Percentiles rank a stretch among this genome's conserved stretches.
phyloP scores from a whole-genome alignment of 2,113 vertebrate species.

The Muntiacus muntjak region DNA sequence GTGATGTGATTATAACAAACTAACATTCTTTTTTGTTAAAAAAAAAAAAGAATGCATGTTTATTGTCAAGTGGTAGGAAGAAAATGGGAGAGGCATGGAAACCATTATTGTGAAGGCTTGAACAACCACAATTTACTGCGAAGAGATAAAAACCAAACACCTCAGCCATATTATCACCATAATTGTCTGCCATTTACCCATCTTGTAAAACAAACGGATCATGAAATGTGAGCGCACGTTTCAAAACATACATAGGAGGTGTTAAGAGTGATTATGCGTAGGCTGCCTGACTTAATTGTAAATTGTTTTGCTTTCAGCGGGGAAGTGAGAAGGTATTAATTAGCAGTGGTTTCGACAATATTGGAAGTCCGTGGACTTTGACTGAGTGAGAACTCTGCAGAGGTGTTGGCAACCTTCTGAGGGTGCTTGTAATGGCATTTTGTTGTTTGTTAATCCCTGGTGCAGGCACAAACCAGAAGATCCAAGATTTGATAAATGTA shows the following conservation, averaged over 20 bases:
- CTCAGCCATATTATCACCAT: constrained; percentile 58
- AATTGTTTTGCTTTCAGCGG: constrained; percentile 34
- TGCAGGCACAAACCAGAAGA: not conserved
- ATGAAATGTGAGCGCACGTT: constrained; percentile 64
- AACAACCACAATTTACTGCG: constrained; percentile 52
- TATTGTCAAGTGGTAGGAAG: constrained; percentile 55
- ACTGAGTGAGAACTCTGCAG: not conserved
- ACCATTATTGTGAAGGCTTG: constrained; percentile 34
- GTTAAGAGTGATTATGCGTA: constrained; percentile 3
- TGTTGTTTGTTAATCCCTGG: constrained; percentile 17
- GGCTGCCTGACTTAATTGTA: constrained; percentile 50
- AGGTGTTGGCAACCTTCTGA: not conserved
- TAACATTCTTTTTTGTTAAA: not conserved
- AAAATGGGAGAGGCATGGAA: constrained; percentile 43
- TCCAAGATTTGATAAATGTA: constrained; percentile 38
- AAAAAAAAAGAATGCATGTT: constrained; percentile 46
- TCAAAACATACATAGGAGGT: constrained; percentile 67
- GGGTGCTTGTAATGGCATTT: not conserved
- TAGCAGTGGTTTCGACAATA: constrained; percentile 53
- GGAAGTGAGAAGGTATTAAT: constrained; percentile 55
- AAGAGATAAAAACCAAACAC: constrained; percentile 65
- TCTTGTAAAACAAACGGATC: constrained; percentile 74
- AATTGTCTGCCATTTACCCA: constrained; percentile 61
- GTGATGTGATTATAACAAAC: constrained; percentile 53
- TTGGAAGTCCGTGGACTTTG: constrained; percentile 19